Evolutionary conservation across 2,888 invertebrate genomes (phyloP).

Genomic region (Platycheirus rosarum): DNA sequence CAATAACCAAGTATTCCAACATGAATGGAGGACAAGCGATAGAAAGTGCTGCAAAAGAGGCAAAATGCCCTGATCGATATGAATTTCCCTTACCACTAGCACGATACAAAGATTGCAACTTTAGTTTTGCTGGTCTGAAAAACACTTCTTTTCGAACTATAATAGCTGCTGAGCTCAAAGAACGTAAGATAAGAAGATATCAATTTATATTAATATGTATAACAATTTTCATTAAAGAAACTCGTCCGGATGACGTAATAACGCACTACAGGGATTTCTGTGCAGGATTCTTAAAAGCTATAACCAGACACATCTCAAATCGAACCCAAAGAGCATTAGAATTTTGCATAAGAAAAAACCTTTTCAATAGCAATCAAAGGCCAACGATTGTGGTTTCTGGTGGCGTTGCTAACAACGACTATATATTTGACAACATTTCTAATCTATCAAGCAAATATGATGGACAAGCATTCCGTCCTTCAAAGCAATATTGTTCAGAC

Average conservation of each 20-base stretch:
- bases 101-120: slow-evolving; percentile 90
- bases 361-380: slow-evolving; percentile 83
- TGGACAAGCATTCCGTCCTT: slow-evolving; percentile 89
- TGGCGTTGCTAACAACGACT: slow-evolving; percentile 97
- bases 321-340: slow-evolving; percentile 92
- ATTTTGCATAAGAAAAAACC: slow-evolving; percentile 86
- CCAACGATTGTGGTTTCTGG: slow-evolving; percentile 92
- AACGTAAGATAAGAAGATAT: slow-evolving; percentile 69
- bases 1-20: slow-evolving; percentile 86
- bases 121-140: slow-evolving; percentile 94
- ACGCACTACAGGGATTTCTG: slow-evolving; percentile 91
- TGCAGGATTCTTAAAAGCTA: slow-evolving; percentile 90
- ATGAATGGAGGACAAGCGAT: slow-evolving; percentile 93
- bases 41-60: slow-evolving; percentile 89
- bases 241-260: slow-evolving; percentile 88
- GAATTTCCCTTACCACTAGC: slow-evolving; percentile 87
- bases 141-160: slow-evolving; percentile 85
- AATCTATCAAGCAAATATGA: slow-evolving; percentile 86
- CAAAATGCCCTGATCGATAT: slow-evolving; percentile 86
- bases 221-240: too few species aligned
- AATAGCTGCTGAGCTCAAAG: slow-evolving; percentile 84
- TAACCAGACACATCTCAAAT: slow-evolving; percentile 91
- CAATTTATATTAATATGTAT: too few species aligned
- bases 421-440: slow-evolving; percentile 88
- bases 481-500: slow-evolving; percentile 94